phyloP scores from a whole-genome alignment of 2,888 invertebrate genomes.

The Ochropleura plecta region DNA sequence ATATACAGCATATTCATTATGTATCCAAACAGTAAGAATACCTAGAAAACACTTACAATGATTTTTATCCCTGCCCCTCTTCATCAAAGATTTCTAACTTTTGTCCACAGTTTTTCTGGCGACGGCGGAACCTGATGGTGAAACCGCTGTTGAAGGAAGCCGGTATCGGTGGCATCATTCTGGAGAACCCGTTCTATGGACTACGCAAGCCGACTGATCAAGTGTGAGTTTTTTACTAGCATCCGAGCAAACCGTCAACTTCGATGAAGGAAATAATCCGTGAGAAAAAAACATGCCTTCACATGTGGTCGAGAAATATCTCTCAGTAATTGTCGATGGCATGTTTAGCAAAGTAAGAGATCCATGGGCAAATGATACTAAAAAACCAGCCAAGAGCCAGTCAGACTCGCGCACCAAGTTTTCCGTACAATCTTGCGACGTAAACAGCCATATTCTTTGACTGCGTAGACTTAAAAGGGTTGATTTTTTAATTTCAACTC shows the following conservation, averaged over 20 bases:
- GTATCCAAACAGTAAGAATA: background rate
- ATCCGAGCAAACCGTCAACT: background rate
- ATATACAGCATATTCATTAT: background rate
- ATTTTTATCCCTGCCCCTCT: background rate
- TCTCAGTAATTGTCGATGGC: too few relatives aligned
- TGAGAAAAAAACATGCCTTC: too few relatives aligned
- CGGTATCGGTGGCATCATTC: conserved; percentile 97
- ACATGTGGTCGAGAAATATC: too few relatives aligned
- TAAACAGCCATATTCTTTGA: too few relatives aligned
- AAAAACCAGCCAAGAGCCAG: too few relatives aligned
- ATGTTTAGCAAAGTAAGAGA: too few relatives aligned
- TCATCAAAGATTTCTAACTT: background rate
- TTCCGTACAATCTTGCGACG: too few relatives aligned
- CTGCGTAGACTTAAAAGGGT: too few relatives aligned
- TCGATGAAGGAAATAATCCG: background rate
- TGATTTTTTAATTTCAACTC: too few relatives aligned
- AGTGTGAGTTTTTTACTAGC: conserved; percentile 90
- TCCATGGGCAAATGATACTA: too few relatives aligned
- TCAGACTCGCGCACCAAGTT: too few relatives aligned
- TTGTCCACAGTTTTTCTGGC: conserved; percentile 95
- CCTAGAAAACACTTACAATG: background rate
- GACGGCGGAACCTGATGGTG: conserved; percentile 96
- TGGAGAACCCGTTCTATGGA: conserved; percentile 99
- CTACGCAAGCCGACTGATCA: conserved; percentile 96
- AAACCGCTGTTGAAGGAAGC: conserved; percentile 97